Conservation (phyloP, 2,888 invertebrate genomes). For the Leucophora obtusa region DNA sequence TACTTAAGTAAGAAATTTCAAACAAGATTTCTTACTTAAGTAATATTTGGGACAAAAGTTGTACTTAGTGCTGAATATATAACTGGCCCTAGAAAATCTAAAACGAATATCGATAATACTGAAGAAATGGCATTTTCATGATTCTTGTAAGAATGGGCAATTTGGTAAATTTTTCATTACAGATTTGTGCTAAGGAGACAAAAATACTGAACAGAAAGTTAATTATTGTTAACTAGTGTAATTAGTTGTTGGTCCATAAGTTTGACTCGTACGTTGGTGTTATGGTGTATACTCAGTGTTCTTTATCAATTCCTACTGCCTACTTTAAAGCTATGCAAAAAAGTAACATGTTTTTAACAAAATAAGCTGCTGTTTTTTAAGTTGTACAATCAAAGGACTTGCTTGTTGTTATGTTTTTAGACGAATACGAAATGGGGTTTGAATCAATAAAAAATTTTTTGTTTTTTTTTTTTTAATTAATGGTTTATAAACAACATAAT, state of each 20-base stretch:
- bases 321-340: constrained; percentile 55
- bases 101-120: too few species aligned
- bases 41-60: too few species aligned
- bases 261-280: not conserved
- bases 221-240: too few species aligned
- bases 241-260: not conserved
- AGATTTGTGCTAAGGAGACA: too few species aligned
- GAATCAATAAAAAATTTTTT: constrained; percentile 41
- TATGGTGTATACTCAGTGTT: constrained; percentile 33
- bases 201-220: too few species aligned
- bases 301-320: constrained; percentile 25
- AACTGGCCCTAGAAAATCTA: too few species aligned
- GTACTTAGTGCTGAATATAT: too few species aligned
- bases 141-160: too few species aligned
- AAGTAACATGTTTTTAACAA: constrained; percentile 50
- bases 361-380: constrained; percentile 64
- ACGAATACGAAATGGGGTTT: constrained; percentile 41
- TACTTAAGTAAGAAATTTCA: too few species aligned
- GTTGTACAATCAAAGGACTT: constrained; percentile 45
- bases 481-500: constrained; percentile 51
- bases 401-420: constrained; percentile 28
- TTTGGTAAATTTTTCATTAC: too few species aligned
- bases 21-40: too few species aligned
- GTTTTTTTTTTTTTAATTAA: constrained; percentile 38
- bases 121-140: too few species aligned